Base-by-base conservation (phyloP, 2,113 vertebrate species). In the Pelobates fuscus region DNA sequence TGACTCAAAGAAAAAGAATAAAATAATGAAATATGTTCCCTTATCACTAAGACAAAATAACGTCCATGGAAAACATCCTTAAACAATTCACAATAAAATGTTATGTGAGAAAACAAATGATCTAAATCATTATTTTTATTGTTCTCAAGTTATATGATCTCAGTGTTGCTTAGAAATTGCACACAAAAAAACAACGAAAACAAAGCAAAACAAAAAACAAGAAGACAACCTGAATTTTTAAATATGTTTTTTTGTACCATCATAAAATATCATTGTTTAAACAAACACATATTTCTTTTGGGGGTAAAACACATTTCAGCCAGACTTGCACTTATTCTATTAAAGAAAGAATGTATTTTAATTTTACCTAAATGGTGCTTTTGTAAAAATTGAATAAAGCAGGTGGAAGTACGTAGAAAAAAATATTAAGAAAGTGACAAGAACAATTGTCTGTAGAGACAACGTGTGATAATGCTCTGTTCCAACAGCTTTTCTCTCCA, bases 321-420 rank as follows among this genome's bases (percentile, higher is more conserved):
- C 63, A 67, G 17, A 30, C 24, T 30, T 1, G 2, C 72, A 59
- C 44, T 75, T 75, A 75, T 67, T n/a, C 32, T 24, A 59, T 67
- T 26, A 67, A 67, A 60, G 59, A 27, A 75, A 67, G 66, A 63
- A 67, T 67, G 26, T 46, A 67, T 59, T 75, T 67, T 67, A 58
- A 75, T 75, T 67, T 74, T 12, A 17, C 63, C 52, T 25, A 67
- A 59, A 67, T 58, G 63, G 29, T 63, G 26, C 12, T 20, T 41
- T 59, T 37, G n/a, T 18, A 2, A 2, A 41, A 57, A 74, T 74
- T 27, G 17, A 74, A 74, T 68, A 61, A 61, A 77, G 46, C 73
- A 77, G 73, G 64, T 77, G 72, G 64, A 67, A 67, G 55, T 25
- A 21, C 32, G 44, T 41, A 21, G 8, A 25, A 61, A 61, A 25